Percentiles rank a stretch among this genome's conserved stretches.
These are phyloP conservation scores for Pantherophis guttatus DNA, from an alignment of 2,113 vertebrate genomes.

Conservation along the genomic window DNA sequence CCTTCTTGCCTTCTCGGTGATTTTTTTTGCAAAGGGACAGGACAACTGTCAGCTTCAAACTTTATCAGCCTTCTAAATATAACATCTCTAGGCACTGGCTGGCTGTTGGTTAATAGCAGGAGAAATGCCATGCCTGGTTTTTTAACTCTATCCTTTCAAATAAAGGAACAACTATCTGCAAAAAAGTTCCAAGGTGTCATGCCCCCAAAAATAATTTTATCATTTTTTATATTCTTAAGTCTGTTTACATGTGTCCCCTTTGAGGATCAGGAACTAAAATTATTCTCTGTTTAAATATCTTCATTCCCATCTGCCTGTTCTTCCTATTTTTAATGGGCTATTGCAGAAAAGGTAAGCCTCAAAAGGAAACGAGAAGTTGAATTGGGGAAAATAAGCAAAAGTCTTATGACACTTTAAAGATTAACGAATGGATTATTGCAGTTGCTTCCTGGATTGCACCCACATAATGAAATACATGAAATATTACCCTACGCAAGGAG, in stretches of 20 bases:
- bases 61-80: constrained; percentile 77
- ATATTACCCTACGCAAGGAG: background rate
- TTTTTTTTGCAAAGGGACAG: constrained; percentile 60
- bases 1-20: constrained; percentile 13
- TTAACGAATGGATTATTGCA: background rate
- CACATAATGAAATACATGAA: background rate
- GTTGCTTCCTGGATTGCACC: background rate
- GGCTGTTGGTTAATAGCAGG: constrained; percentile 54
- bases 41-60: constrained; percentile 70
- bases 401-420: background rate
- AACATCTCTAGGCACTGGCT: constrained; percentile 60
- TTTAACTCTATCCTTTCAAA: constrained; percentile 59
- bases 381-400: background rate
- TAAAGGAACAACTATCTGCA: background rate
- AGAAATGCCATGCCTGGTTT: constrained; percentile 62
- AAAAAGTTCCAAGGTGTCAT: background rate
- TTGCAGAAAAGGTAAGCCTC: background rate
- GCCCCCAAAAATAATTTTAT: background rate
- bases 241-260: background rate
- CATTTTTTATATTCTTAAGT: background rate
- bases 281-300: background rate
- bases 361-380: background rate
- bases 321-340: background rate
- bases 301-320: background rate
- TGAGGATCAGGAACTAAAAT: background rate